Conservation (phyloP, 2,797 vertebrate species). For the Brachymystax lenok region DNA sequence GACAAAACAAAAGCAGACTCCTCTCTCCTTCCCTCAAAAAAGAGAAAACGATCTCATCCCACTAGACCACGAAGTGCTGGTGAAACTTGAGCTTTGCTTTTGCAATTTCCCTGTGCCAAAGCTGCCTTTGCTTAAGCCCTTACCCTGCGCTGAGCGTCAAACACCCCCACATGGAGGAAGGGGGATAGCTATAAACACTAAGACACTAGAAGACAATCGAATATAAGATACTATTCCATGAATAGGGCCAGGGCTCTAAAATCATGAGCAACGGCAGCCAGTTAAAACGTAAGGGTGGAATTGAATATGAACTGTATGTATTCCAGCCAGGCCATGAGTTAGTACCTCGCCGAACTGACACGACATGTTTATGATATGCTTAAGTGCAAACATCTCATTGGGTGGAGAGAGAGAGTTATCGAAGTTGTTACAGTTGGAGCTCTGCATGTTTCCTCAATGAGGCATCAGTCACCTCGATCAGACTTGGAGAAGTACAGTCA, state of each 20-base stretch:
- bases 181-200: background rate
- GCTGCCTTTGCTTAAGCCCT: conserved; percentile 2
- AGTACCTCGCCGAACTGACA: conserved; percentile 31
- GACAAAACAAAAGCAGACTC: conserved; percentile 25
- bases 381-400: conserved; percentile 49
- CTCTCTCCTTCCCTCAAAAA: conserved; percentile 7
- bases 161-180: conserved; percentile 3
- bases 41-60: background rate
- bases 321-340: conserved; percentile 37
- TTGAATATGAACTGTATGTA: conserved; percentile 15
- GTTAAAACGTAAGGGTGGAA: conserved; percentile 26
- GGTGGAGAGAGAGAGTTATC: conserved; percentile 21
- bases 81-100: conserved; percentile 32
- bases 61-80: background rate
- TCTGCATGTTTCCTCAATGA: conserved; percentile 31
- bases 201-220: conserved; percentile 3
- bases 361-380: conserved; percentile 55
- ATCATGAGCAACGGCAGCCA: conserved; percentile 24
- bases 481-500: conserved; percentile 30
- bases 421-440: conserved; percentile 33
- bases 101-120: conserved; percentile 2
- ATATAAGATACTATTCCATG: background rate
- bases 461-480: conserved; percentile 33
- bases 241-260: conserved; percentile 12
- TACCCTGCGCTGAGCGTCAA: background rate